Percentiles rank a stretch among this genome's conserved stretches.
Conservation (phyloP, 2,888 invertebrate species). For the Xylota segnis region DNA sequence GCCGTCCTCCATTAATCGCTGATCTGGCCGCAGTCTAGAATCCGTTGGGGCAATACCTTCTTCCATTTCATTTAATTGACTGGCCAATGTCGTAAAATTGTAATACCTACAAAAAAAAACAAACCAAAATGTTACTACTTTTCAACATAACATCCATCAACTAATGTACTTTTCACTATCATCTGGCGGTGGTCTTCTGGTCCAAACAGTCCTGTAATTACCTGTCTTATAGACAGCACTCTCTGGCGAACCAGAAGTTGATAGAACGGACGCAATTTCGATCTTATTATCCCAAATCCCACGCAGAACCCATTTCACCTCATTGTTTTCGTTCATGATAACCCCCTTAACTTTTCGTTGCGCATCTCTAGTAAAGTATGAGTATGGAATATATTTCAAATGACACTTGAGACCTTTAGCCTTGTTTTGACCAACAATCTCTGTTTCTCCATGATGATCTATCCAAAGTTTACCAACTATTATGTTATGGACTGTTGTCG, state of each 20-base stretch:
- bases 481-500: slow-evolving; percentile 99
- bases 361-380: slow-evolving; percentile 98
- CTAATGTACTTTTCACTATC: slow-evolving; percentile 87
- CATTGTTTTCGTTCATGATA: slow-evolving; percentile 89
- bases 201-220: slow-evolving; percentile 94
- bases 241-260: slow-evolving; percentile 85
- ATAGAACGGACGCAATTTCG: slow-evolving; percentile 95
- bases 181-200: slow-evolving; percentile 89
- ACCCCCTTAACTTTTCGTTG: slow-evolving; percentile 95
- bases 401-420: slow-evolving; percentile 96
- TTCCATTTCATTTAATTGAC: slow-evolving; percentile 98
- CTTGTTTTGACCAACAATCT: slow-evolving; percentile 94
- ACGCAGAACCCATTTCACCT: slow-evolving; percentile 90
- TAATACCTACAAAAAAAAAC: slow-evolving; percentile 87
- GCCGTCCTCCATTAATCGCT: slow-evolving; percentile 98
- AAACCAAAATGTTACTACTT: background rate
- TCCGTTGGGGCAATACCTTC: slow-evolving; percentile 97
- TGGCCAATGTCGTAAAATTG: slow-evolving; percentile 97
- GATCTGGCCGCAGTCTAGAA: slow-evolving; percentile 96
- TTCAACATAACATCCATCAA: background rate
- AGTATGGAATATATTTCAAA: slow-evolving; percentile 98
- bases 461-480: slow-evolving; percentile 99
- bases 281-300: slow-evolving; percentile 98
- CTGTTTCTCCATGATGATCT: slow-evolving; percentile 99
- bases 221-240: slow-evolving; percentile 97